Percentiles rank a stretch among this genome's conserved stretches.
These are phyloP conservation scores for Hemithea aestivaria DNA, from an alignment of 2,888 invertebrate genomes.

Conservation along the genomic window DNA sequence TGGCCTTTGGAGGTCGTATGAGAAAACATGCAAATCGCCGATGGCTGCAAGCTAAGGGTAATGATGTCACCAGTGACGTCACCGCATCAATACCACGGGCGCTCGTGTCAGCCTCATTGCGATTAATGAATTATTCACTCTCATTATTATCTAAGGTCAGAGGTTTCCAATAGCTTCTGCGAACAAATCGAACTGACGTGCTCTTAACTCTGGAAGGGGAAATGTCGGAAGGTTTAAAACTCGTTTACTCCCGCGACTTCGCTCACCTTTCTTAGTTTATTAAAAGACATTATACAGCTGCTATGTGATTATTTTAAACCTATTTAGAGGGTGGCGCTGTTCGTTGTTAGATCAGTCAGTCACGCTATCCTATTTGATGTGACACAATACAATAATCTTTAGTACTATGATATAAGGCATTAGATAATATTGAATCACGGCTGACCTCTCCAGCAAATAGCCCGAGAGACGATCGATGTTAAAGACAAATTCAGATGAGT, in stretches of 20 bases:
- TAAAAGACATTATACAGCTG: too few species aligned
- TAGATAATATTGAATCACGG: slow-evolving; percentile 39
- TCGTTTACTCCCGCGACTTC: too few species aligned
- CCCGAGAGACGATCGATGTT: slow-evolving; percentile 62
- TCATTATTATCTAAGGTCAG: slow-evolving; percentile 20
- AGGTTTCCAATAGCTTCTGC: slow-evolving; percentile 11
- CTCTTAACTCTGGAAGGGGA: slow-evolving; percentile 1
- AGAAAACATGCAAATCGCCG: slow-evolving; percentile 29
- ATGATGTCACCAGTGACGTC: slow-evolving; percentile 52
- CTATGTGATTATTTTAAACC: too few species aligned
- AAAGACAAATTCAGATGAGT: slow-evolving; percentile 63
- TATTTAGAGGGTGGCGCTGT: too few species aligned
- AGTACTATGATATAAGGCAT: slow-evolving; percentile 44
- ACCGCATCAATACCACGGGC: slow-evolving; percentile 27
- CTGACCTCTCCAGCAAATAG: slow-evolving; percentile 53
- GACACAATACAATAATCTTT: slow-evolving; percentile 28
- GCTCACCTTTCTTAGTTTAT: too few species aligned
- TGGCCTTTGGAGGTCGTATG: slow-evolving; percentile 19
- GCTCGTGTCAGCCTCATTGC: slow-evolving; percentile 25
- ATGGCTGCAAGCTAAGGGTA: slow-evolving; percentile 27
- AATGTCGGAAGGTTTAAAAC: slow-evolving; percentile 3
- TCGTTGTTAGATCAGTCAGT: too few species aligned
- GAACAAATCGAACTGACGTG: slow-evolving; percentile 5
- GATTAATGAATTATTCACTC: slow-evolving; percentile 25
- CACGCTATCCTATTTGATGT: too few species aligned